Percentiles rank a stretch among this genome's conserved stretches.
phyloP scores from a whole-genome alignment of 37 sponge, comb jelly and placozoan species.

The Bolinopsis microptera region DNA sequence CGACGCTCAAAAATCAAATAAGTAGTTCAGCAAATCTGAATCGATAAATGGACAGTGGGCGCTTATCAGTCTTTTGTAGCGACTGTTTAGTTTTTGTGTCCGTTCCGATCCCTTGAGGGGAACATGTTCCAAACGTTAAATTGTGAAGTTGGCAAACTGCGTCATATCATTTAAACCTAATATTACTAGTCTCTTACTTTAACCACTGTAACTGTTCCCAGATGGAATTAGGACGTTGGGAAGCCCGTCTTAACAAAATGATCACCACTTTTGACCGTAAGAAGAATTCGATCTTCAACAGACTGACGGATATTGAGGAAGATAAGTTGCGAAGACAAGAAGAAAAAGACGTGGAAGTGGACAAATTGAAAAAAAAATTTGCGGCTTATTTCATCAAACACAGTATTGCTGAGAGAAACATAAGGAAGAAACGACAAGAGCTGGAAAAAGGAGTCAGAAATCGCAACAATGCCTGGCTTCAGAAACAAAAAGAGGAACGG shows the following conservation, averaged over 20 bases:
- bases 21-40: too few relatives aligned
- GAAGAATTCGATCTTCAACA: background rate
- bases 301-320: background rate
- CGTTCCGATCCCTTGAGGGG: too few relatives aligned
- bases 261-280: slow-evolving; percentile 19
- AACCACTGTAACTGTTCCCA: too few relatives aligned
- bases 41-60: too few relatives aligned
- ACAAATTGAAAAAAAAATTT: slow-evolving; percentile 32
- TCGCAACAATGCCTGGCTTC: background rate
- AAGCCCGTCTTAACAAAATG: background rate
- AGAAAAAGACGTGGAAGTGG: background rate
- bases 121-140: too few relatives aligned
- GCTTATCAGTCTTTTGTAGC: too few relatives aligned
- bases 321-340: background rate
- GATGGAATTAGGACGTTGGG: slow-evolving; percentile 26
- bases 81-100: too few relatives aligned
- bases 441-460: background rate
- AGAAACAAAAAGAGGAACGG: background rate
- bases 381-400: background rate
- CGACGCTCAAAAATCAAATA: too few relatives aligned
- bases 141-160: too few relatives aligned
- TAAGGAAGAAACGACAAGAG: background rate
- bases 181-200: too few relatives aligned
- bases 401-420: background rate
- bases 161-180: too few relatives aligned